phyloP scores from a whole-genome alignment of 2,888 invertebrate genomes.

The Harpalus rufipes region DNA sequence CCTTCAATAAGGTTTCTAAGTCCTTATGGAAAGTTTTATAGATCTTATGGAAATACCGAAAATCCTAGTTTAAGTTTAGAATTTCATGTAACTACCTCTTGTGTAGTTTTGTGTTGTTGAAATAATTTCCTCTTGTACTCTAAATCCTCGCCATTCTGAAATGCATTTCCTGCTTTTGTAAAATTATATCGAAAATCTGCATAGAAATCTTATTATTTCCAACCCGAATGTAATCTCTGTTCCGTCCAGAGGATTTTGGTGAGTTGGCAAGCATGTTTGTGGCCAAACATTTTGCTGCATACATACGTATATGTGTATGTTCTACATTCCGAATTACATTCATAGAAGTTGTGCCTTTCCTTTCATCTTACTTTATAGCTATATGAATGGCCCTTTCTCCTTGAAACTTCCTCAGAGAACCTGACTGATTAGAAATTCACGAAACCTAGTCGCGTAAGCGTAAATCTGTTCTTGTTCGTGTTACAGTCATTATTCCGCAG shows the following conservation, averaged over 20 bases:
- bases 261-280: constrained; percentile 41
- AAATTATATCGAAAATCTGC: constrained; percentile 32
- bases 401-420: constrained; percentile 5
- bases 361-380: constrained; percentile 36
- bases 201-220: constrained; percentile 31
- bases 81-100: too few relatives aligned
- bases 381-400: constrained; percentile 26
- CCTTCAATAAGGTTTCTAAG: too few relatives aligned
- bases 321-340: constrained; percentile 37
- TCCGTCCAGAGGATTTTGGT: constrained; percentile 38
- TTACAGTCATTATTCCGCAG: constrained; percentile 18
- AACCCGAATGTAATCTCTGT: constrained; percentile 11
- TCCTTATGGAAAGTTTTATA: too few relatives aligned
- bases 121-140: not conserved
- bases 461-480: constrained; percentile 33
- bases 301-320: constrained; percentile 17
- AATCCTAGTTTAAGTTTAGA: too few relatives aligned
- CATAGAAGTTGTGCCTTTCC: constrained; percentile 36
- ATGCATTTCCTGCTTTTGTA: not conserved
- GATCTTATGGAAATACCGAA: too few relatives aligned
- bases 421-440: constrained; percentile 49
- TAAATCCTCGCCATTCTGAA: not conserved
- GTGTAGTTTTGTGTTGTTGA: not conserved
- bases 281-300: constrained; percentile 29
- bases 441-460: constrained; percentile 14